Percentiles rank a stretch among this genome's conserved stretches.
Conservation (phyloP, 2,797 vertebrate genomes). For the Cuniculus paca region DNA sequence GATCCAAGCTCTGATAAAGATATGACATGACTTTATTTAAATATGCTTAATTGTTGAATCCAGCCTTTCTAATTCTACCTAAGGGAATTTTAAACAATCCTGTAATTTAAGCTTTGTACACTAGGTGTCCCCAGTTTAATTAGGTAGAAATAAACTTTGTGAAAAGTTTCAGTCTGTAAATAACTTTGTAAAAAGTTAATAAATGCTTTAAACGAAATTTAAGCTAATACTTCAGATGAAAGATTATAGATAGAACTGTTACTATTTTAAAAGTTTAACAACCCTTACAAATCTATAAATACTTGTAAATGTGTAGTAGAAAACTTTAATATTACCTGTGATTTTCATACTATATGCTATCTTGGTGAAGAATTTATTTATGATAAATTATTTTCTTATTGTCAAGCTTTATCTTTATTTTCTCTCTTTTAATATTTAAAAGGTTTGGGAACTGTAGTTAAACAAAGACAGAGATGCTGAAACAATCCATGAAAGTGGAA, state of each 20-base stretch:
- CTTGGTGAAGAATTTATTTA: slow-evolving; percentile 20
- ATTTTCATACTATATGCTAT: slow-evolving; percentile 17
- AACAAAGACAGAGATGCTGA: slow-evolving; percentile 97
- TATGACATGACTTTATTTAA: slow-evolving; percentile 34
- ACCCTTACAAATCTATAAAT: slow-evolving; percentile 43
- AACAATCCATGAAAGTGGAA: slow-evolving; percentile 94
- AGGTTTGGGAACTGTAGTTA: slow-evolving; percentile 94
- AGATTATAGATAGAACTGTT: slow-evolving; percentile 17
- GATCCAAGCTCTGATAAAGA: not conserved
- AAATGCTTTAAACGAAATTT: slow-evolving; percentile 33
- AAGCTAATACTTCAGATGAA: slow-evolving; percentile 22
- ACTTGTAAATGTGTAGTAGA: slow-evolving; percentile 2
- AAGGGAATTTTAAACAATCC: not conserved
- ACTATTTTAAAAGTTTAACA: not conserved
- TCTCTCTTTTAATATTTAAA: slow-evolving; percentile 75
- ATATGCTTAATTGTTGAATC: not conserved
- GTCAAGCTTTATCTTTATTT: slow-evolving; percentile 35
- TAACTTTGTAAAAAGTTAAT: not conserved
- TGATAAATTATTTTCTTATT: slow-evolving; percentile 48
- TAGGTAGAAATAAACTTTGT: not conserved
- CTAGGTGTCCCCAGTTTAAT: slow-evolving; percentile 81
- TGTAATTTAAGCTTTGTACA: slow-evolving; percentile 69
- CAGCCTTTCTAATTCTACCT: slow-evolving; percentile 11
- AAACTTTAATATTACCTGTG: slow-evolving; percentile 10
- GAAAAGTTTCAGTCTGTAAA: not conserved